These are phyloP conservation scores for Danaus melanippus DNA, from an alignment of 1,140 invertebrate species.

Conservation along the genomic window DNA sequence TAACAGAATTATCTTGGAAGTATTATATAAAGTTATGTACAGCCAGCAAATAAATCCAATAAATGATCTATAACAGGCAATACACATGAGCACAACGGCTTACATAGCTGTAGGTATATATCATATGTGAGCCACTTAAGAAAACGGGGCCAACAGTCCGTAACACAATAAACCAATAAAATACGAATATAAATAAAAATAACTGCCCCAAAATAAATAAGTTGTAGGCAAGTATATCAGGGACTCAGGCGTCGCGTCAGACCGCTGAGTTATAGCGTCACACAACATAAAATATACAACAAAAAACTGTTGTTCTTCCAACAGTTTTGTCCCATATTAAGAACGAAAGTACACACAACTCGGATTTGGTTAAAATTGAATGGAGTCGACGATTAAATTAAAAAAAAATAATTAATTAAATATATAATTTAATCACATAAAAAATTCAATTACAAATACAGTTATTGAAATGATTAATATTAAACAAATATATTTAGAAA, in stretches of 20 bases:
- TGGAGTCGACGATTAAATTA: slow-evolving; percentile 31
- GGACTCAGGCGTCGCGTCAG: slow-evolving; percentile 53
- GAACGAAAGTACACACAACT: slow-evolving; percentile 65
- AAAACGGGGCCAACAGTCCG: slow-evolving; percentile 52
- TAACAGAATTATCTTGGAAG: no score
- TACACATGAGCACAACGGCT: background rate
- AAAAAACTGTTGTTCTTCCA: slow-evolving; percentile 66
- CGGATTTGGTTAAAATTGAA: slow-evolving; percentile 39
- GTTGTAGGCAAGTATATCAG: slow-evolving; percentile 47
- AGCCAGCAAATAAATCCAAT: no score
- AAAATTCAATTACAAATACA: no score
- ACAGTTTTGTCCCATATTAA: slow-evolving; percentile 70
- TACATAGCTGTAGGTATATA: slow-evolving; percentile 1
- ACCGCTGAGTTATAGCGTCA: slow-evolving; percentile 61
- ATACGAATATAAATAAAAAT: slow-evolving; percentile 64
- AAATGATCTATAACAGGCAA: no score
- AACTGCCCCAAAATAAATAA: slow-evolving; percentile 62
- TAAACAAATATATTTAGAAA: no score
- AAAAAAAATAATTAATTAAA: no score
- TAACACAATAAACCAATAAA: slow-evolving; percentile 66
- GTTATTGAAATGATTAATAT: no score
- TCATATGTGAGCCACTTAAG: slow-evolving; percentile 17
- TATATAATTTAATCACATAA: no score
- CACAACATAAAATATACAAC: slow-evolving; percentile 69
- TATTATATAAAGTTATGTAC: no score